Base-by-base conservation (phyloP, 2,113 vertebrate genomes). In the Vimba vimba region DNA sequence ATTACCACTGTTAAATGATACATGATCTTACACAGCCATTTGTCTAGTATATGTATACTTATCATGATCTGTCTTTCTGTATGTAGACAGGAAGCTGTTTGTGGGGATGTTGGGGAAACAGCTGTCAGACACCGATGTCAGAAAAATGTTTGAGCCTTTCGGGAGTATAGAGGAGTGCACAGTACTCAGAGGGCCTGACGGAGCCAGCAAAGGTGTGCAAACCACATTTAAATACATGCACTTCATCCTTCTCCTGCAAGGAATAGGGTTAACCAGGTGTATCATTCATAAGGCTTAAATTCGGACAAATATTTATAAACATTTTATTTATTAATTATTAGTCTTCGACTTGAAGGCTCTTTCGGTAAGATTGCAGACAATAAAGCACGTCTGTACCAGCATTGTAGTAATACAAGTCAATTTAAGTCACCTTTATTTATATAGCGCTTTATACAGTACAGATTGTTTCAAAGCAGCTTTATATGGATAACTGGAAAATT, bases 161-260 rank as follows among this genome's bases (percentile, higher is more conserved):
- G 97, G 97, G 6, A 97, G 96, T 91, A 99, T 99, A 95, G 97
- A 98, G 94, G 97, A 99, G 94, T 96, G 98, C 91, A 99, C 97
- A 47, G 97, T 99, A 90, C 97, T 99, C 91, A 97, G 98, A 83
- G 97, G 98, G 75, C 97, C 97, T 0, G 98, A 98, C 0, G 97
- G 98, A n/a, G 96, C 97, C 91, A 99, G 98, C 93, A 99, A 98
- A 98, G 98, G 98, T 99, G 92, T 88, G 45, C 84, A 68, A 82
- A 6, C 66, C 79, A 52, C 52, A 74, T 73, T 76, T 39, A 64
- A 30, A 21, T 71, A 25, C 33, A 15, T 50, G 19, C 36, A 25
- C 4, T 33, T 1, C 36, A 33, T 27, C 5, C 23, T 57, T 27
- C n/a, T 12, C 25, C 4, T 6, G n/a, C 60, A 27, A 60, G 23